phyloP scores from a whole-genome alignment of 2,888 invertebrate species.

The Scotopteryx bipunctaria region DNA sequence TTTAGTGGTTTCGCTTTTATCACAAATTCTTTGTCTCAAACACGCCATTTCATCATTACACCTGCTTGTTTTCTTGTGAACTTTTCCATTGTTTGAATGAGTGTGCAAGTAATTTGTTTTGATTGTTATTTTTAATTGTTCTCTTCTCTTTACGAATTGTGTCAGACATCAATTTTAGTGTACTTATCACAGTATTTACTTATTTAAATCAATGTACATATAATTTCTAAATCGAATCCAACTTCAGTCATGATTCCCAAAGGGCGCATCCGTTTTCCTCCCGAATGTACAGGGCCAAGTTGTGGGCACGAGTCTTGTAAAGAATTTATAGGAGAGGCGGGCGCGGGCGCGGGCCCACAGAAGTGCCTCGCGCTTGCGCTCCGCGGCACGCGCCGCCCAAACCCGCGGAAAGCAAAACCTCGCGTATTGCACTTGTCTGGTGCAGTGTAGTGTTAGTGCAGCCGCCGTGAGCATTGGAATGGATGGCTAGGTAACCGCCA shows the following conservation, averaged over 20 bases:
- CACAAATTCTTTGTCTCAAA: neutral
- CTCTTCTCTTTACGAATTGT: too few relatives aligned
- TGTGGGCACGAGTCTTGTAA: constrained; percentile 75
- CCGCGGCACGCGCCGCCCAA: constrained; percentile 37
- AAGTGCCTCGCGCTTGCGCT: constrained; percentile 29
- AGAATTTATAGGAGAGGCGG: constrained; percentile 78
- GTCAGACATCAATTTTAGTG: too few relatives aligned
- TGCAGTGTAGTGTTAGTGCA: constrained; percentile 59
- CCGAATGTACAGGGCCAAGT: constrained; percentile 74
- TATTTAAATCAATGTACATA: too few relatives aligned
- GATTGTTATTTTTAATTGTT: too few relatives aligned
- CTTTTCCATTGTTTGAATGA: neutral
- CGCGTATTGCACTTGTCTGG: too few relatives aligned
- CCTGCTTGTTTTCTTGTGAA: neutral
- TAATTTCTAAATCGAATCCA: neutral
- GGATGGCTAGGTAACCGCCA: constrained; percentile 68
- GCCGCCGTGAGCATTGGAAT: constrained; percentile 55
- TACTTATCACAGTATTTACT: too few relatives aligned
- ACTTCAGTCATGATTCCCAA: constrained; percentile 17
- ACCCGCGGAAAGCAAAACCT: constrained; percentile 58
- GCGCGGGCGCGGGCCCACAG: constrained; percentile 25
- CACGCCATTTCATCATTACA: neutral
- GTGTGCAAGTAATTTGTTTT: too few relatives aligned
- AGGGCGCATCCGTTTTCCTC: constrained; percentile 54
- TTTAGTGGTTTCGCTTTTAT: constrained; percentile 13